phyloP scores from a whole-genome alignment of 2,888 invertebrate species.

The Nebria salina region DNA sequence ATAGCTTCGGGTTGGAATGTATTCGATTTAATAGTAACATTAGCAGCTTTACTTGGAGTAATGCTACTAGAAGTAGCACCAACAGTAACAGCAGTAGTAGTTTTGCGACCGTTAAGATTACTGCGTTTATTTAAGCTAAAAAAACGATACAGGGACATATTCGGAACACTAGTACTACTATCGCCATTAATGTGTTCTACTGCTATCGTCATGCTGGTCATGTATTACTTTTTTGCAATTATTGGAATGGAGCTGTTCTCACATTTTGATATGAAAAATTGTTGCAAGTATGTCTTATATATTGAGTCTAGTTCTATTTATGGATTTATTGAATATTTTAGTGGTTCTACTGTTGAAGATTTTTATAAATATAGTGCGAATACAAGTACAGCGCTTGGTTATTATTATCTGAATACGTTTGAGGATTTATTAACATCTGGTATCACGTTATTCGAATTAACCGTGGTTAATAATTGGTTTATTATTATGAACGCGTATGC shows the following conservation, averaged over 20 bases:
- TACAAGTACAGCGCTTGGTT: constrained; percentile 77
- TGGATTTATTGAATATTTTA: constrained; percentile 58
- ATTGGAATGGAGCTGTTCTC: constrained; percentile 91
- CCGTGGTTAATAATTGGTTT: constrained; percentile 94
- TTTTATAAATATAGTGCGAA: constrained; percentile 79
- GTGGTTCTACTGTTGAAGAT: constrained; percentile 85
- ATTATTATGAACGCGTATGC: constrained; percentile 90
- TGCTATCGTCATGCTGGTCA: constrained; percentile 81
- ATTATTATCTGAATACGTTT: constrained; percentile 89
- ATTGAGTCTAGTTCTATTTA: neutral
- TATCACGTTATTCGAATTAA: constrained; percentile 88
- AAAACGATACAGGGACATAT: constrained; percentile 83
- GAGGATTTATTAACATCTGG: constrained; percentile 79
- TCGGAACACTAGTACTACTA: constrained; percentile 82
- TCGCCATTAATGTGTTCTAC: constrained; percentile 87
- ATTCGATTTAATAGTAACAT: constrained; percentile 77
- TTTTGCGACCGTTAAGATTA: constrained; percentile 72
- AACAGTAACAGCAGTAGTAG: constrained; percentile 75
- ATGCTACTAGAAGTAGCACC: constrained; percentile 74
- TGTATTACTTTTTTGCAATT: constrained; percentile 91
- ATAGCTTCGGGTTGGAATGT: constrained; percentile 87
- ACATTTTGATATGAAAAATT: constrained; percentile 77
- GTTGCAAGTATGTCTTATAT: constrained; percentile 76
- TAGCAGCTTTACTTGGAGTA: constrained; percentile 74
- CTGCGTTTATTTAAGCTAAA: constrained; percentile 81